Conservation (phyloP, 2,797 vertebrate species). For the Sebastolobus altivelis region DNA sequence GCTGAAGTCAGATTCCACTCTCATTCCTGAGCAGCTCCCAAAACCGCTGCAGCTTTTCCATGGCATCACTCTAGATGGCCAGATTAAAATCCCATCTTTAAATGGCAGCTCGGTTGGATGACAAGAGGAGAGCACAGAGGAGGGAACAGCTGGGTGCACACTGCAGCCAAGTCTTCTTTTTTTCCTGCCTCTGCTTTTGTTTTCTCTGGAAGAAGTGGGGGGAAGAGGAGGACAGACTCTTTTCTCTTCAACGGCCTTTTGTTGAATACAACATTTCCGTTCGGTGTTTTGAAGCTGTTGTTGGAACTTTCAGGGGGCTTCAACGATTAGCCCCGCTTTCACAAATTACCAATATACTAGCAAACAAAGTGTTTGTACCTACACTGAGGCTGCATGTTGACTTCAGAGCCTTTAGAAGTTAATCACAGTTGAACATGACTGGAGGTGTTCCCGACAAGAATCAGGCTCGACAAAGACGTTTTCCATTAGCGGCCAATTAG, state of each 20-base stretch:
- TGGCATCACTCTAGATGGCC: slow-evolving; percentile 71
- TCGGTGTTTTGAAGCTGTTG: slow-evolving; percentile 16
- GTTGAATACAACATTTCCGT: slow-evolving; percentile 37
- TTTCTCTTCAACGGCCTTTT: slow-evolving; percentile 45
- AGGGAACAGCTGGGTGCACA: slow-evolving; percentile 74
- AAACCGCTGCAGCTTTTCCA: slow-evolving; percentile 78
- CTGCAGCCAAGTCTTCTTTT: slow-evolving; percentile 56
- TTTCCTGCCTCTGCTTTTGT: slow-evolving; percentile 56
- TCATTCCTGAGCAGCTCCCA: slow-evolving; percentile 61
- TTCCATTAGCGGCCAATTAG: slow-evolving; percentile 81
- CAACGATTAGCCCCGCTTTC: not conserved
- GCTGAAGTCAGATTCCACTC: slow-evolving; percentile 53
- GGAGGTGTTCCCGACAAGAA: slow-evolving; percentile 70
- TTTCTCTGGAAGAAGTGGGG: slow-evolving; percentile 49
- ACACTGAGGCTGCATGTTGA: not conserved
- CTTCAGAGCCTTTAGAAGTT: slow-evolving; percentile 52
- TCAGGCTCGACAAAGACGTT: slow-evolving; percentile 62
- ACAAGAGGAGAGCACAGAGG: slow-evolving; percentile 38
- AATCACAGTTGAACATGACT: slow-evolving; percentile 60
- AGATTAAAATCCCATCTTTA: slow-evolving; percentile 78
- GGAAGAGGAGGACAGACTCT: slow-evolving; percentile 6
- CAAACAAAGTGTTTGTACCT: slow-evolving; percentile 2
- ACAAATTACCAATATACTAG: not conserved
- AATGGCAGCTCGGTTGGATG: slow-evolving; percentile 62
- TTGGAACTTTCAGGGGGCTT: slow-evolving; percentile 15